phyloP scores from a whole-genome alignment of 1,140 invertebrate species.

The Amphibalanus amphitrite region DNA sequence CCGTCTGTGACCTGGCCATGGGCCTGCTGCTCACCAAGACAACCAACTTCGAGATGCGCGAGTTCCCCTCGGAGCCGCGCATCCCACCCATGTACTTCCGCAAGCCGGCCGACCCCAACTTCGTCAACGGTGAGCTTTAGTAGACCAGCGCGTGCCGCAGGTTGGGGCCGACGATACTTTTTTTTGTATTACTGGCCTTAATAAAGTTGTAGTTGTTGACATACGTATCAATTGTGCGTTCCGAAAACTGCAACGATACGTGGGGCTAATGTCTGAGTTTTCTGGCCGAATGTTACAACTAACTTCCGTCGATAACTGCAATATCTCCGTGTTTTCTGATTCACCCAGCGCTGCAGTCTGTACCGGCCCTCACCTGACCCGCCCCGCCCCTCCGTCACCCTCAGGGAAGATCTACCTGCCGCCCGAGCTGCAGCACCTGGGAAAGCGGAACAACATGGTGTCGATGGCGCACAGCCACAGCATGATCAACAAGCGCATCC shows the following conservation, averaged over 20 bases:
- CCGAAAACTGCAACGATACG: too few relatives aligned
- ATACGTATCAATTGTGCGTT: too few relatives aligned
- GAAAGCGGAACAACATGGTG: not conserved
- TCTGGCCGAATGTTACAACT: too few relatives aligned
- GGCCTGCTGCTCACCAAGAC: slow-evolving; percentile 69
- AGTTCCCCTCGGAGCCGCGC: slow-evolving; percentile 62
- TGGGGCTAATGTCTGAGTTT: too few relatives aligned
- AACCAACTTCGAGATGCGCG: slow-evolving; percentile 72
- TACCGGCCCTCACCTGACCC: not conserved
- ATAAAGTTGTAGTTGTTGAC: too few relatives aligned
- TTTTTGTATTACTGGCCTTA: too few relatives aligned
- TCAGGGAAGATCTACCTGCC: not conserved
- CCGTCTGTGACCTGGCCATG: slow-evolving; percentile 83
- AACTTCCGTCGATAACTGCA: too few relatives aligned
- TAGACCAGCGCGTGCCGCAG: not conserved
- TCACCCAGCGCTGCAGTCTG: not conserved
- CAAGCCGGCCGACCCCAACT: slow-evolving; percentile 42
- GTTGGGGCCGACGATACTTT: too few relatives aligned
- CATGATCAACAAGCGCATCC: not conserved
- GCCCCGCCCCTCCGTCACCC: too few relatives aligned
- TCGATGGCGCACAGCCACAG: not conserved
- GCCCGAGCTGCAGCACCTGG: not conserved
- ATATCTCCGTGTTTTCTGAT: too few relatives aligned
- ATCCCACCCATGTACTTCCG: slow-evolving; percentile 74
- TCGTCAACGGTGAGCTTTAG: slow-evolving; percentile 48